These are phyloP conservation scores for Ischnura elegans DNA, from an alignment of 2,888 invertebrate genomes.

Conservation along the genomic window DNA sequence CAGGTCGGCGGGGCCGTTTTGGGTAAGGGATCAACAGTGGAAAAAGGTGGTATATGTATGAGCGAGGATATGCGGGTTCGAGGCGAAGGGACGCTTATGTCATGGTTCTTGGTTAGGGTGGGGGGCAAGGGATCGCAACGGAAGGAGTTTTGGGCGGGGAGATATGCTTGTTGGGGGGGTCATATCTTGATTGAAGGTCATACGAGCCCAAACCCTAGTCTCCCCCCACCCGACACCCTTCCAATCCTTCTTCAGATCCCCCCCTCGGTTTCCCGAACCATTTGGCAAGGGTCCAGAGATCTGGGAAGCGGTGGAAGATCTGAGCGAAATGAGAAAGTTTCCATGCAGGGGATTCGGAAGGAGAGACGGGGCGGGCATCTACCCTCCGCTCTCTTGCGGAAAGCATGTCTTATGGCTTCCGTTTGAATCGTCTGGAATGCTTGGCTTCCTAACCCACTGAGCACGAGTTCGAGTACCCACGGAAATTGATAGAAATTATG, in stretches of 20 bases:
- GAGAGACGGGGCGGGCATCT: background rate
- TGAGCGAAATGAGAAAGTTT: background rate
- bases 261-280: background rate
- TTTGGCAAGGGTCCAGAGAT: background rate
- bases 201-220: background rate
- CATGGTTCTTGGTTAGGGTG: background rate
- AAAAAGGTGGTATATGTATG: background rate
- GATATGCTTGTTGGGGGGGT: too few species aligned
- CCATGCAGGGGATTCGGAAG: background rate
- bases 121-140: background rate
- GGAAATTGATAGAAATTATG: too few species aligned
- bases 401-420: too few species aligned
- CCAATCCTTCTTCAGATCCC: background rate
- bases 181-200: constrained; percentile 28
- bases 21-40: constrained; percentile 31
- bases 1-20: background rate
- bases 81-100: constrained; percentile 15
- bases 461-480: too few species aligned
- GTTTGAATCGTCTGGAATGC: too few species aligned
- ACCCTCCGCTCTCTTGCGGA: background rate
- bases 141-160: background rate
- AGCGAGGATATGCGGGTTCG: background rate
- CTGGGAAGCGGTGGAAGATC: background rate
- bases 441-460: too few species aligned
- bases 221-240: background rate